phyloP scores from a whole-genome alignment of 2,888 invertebrate genomes.

The Trachelus iudaicus region DNA sequence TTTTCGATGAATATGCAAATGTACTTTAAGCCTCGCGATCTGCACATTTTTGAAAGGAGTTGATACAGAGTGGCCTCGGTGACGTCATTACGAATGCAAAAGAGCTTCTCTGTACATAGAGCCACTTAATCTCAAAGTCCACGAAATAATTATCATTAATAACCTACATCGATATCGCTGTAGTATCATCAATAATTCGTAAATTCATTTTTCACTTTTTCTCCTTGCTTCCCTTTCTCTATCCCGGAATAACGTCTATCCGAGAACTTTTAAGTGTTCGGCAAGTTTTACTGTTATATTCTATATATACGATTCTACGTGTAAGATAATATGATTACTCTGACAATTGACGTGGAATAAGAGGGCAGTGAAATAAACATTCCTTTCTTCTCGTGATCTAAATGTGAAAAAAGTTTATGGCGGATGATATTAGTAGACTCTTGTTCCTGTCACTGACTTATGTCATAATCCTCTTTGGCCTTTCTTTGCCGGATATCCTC shows the following conservation, averaged over 20 bases:
- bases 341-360: background rate
- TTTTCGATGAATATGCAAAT: conserved; percentile 51
- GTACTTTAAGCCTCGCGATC: conserved; percentile 18
- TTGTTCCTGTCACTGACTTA: conserved; percentile 22
- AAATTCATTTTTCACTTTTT: background rate
- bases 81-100: conserved; percentile 1
- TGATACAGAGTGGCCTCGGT: background rate
- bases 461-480: conserved; percentile 27
- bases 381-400: background rate
- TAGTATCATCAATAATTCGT: background rate
- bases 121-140: background rate
- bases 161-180: background rate
- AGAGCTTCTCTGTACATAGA: background rate
- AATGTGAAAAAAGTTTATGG: conserved; percentile 2
- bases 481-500: conserved; percentile 20
- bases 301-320: background rate
- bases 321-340: background rate
- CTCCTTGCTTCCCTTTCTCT: background rate
- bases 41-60: background rate
- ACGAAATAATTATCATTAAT: background rate
- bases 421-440: conserved; percentile 15
- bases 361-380: conserved; percentile 15
- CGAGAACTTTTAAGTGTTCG: background rate
- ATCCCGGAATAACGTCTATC: background rate
- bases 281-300: background rate